Conservation (phyloP, 2,888 invertebrate genomes). For the Nemoura dubitans region DNA sequence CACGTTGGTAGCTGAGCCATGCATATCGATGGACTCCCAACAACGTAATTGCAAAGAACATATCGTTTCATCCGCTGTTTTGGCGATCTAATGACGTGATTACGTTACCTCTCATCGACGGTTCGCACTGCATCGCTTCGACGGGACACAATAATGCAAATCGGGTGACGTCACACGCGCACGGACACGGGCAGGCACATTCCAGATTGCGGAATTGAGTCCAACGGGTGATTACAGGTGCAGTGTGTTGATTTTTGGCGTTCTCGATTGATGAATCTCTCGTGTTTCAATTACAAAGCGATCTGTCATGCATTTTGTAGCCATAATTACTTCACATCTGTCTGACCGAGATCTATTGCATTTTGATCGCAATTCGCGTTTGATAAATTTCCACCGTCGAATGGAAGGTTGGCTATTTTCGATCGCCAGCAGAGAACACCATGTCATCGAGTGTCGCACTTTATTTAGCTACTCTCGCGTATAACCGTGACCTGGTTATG, state of each 20-base stretch:
- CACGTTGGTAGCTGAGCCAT: not conserved
- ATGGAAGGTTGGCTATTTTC: not conserved
- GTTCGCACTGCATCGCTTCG: not conserved
- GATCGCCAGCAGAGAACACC: not conserved
- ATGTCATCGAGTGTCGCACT: not conserved
- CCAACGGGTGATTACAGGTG: no score
- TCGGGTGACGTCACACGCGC: no score
- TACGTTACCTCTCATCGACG: not conserved
- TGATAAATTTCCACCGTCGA: not conserved
- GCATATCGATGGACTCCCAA: not conserved
- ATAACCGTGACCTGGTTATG: not conserved
- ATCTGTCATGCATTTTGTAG: no score
- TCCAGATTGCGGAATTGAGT: no score
- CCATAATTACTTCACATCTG: no score
- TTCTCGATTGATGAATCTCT: no score
- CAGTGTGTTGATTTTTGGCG: no score
- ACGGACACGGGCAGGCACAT: no score
- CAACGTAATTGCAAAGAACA: not conserved
- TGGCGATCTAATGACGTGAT: not conserved
- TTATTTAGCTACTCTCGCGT: not conserved
- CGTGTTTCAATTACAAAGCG: no score
- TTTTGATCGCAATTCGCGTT: not conserved
- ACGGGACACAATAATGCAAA: not conserved
- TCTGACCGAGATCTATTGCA: no score
- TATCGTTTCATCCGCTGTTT: not conserved